Base-by-base conservation (phyloP, 2,113 vertebrate species). In the Promerops cafer region DNA sequence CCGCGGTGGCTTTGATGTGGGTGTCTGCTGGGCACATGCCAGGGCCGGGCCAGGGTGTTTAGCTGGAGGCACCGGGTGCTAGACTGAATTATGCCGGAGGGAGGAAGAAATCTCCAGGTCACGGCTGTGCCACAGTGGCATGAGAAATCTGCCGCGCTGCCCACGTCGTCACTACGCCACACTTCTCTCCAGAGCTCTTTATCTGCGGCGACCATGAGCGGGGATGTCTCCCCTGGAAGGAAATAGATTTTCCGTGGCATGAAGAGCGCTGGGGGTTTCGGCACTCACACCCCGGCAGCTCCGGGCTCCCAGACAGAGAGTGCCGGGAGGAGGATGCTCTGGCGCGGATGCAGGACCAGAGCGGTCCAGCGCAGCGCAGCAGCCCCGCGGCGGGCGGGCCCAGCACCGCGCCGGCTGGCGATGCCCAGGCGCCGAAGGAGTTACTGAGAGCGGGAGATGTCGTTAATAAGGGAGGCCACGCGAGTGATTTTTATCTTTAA, bases 401-500 rank as follows among this genome's bases (percentile, higher is more conserved):
- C 84, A 5, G 11, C 7, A 28, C 35, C n/a, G 33, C 42, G 87
- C 49, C 6, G 28, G 70, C 86, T 57, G 85, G 19, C 31, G 12
- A 9, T 72, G 76, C 85, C 54, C 82, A 74, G 95, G 96, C 94
- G 6, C 56, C 74, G 92, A 95, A 95, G 49, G 85, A 80, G 96
- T 97, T 97, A 97, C 96, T 6, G 78, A 30, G 70, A 60, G 12
- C 10, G 7, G 63, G 89, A 77, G 94, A 87, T 87, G 88, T 37
- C 71, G 63, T 80, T 94, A 90, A 88, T 81, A 90, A 87, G 65
- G 42, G 49, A 95, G 95, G 94, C 91, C 97, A 96, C 23, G 64
- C 50, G 44, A 83, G 71, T 59, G 94, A 93, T 94, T 95, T 94
- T 90, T 87, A 90, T 95, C 93, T 97, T 97, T 97, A 97, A 97